A percentile compares a stretch with the other conserved stretches of the same genome.
phyloP scores from a whole-genome alignment of 2,888 invertebrate species.

The Stictocephala bisonia region DNA sequence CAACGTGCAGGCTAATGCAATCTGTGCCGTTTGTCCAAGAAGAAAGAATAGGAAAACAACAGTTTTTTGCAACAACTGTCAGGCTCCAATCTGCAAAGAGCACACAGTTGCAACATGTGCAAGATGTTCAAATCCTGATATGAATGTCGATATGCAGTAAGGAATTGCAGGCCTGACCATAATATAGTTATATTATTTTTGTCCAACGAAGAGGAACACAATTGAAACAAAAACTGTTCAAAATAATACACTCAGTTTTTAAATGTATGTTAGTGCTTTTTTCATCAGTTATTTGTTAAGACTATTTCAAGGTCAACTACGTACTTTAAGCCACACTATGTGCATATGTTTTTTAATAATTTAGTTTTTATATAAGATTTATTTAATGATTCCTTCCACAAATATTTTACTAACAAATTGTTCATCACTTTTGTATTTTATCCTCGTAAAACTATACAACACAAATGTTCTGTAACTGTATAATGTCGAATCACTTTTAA shows the following conservation, averaged over 20 bases:
- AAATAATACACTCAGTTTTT: neutral
- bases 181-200: neutral
- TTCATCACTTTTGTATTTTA: too few relatives aligned
- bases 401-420: too few relatives aligned
- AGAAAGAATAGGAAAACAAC: slow-evolving; percentile 35
- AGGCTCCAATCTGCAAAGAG: slow-evolving; percentile 26
- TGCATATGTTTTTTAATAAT: neutral
- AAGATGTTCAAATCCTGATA: slow-evolving; percentile 25
- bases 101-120: neutral
- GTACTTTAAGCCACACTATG: neutral
- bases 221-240: neutral
- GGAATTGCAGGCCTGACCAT: neutral
- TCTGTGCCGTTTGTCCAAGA: slow-evolving; percentile 25
- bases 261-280: neutral
- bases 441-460: too few relatives aligned
- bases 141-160: neutral
- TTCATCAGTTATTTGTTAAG: slow-evolving; percentile 2
- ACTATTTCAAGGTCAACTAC: slow-evolving; percentile 4
- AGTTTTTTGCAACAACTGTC: slow-evolving; percentile 4
- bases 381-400: too few relatives aligned
- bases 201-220: neutral
- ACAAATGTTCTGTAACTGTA: too few relatives aligned
- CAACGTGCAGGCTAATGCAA: slow-evolving; percentile 2
- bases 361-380: too few relatives aligned
- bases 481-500: too few relatives aligned